A percentile compares a stretch with the other conserved stretches of the same genome.
Conservation (phyloP, 2,113 vertebrate genomes). For the Vulpes lagopus region DNA sequence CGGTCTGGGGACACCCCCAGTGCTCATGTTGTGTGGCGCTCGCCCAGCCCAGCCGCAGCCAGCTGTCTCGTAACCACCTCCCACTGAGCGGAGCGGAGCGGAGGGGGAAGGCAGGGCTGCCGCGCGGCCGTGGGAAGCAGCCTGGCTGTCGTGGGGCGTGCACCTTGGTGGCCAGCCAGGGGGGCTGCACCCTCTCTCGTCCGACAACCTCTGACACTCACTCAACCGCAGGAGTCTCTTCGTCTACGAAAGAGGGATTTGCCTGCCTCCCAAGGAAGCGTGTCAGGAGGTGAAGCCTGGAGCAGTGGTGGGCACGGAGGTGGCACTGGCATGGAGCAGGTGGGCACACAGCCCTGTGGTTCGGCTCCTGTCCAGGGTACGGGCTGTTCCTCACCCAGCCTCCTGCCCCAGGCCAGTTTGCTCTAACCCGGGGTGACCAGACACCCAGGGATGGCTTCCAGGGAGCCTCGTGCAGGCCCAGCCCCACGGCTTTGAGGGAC, state of each 20-base stretch:
- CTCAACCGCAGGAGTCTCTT: not conserved
- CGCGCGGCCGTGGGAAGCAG: too few relatives aligned
- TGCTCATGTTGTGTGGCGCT: not conserved
- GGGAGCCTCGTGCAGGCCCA: not conserved
- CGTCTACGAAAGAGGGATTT: not conserved
- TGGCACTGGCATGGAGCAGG: not conserved
- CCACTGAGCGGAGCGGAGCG: not conserved
- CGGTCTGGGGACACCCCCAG: not conserved
- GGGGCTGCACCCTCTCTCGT: not conserved
- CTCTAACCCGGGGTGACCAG: not conserved
- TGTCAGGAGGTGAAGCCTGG: not conserved
- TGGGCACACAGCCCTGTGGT: not conserved
- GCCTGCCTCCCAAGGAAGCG: not conserved
- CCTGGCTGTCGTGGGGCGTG: fast-evolving
- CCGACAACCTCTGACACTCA: not conserved
- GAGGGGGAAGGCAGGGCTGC: too few relatives aligned
- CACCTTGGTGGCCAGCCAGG: too few relatives aligned
- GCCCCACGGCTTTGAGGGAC: too few relatives aligned
- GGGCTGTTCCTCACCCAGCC: too few relatives aligned
- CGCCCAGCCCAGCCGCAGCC: too few relatives aligned
- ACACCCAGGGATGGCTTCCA: not conserved
- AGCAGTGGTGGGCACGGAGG: too few relatives aligned
- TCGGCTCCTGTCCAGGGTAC: not conserved
- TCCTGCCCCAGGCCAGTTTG: too few relatives aligned
- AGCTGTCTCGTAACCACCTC: not conserved